Evolutionary conservation across 2,888 invertebrate genomes (phyloP).

Genomic region (Dyspetes luteomarginatus): DNA sequence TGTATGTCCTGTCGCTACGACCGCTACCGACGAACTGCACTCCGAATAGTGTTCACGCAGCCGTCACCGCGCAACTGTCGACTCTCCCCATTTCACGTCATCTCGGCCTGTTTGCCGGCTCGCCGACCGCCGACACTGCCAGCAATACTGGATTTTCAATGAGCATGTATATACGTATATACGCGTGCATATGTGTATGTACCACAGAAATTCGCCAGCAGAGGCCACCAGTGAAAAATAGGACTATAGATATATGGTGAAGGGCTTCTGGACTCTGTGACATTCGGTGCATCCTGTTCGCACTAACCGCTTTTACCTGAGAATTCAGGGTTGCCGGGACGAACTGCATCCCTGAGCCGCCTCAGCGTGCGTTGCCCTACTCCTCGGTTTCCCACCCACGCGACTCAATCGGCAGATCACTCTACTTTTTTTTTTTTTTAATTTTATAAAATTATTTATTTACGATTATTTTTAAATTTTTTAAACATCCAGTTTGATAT

Average conservation of each 20-base stretch:
- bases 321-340: constrained; percentile 5
- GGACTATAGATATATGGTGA: background rate
- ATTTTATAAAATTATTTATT: too few species aligned
- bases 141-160: background rate
- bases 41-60: constrained; percentile 73
- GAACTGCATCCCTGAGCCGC: constrained; percentile 2
- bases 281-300: constrained; percentile 43
- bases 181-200: constrained; percentile 3
- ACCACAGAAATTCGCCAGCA: background rate
- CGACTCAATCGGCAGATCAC: background rate
- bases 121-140: constrained; percentile 16
- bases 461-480: too few species aligned
- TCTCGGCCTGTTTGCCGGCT: constrained; percentile 58
- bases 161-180: background rate
- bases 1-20: constrained; percentile 71
- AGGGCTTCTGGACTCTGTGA: background rate
- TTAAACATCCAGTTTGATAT: too few species aligned
- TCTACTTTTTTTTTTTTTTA: background rate
- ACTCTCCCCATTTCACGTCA: constrained; percentile 59
- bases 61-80: constrained; percentile 71
- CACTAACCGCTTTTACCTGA: background rate
- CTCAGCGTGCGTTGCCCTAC: background rate
- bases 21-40: constrained; percentile 77
- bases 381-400: background rate
- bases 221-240: constrained; percentile 26